Conservation (phyloP, 2,888 invertebrate species). For the Dione juno region DNA sequence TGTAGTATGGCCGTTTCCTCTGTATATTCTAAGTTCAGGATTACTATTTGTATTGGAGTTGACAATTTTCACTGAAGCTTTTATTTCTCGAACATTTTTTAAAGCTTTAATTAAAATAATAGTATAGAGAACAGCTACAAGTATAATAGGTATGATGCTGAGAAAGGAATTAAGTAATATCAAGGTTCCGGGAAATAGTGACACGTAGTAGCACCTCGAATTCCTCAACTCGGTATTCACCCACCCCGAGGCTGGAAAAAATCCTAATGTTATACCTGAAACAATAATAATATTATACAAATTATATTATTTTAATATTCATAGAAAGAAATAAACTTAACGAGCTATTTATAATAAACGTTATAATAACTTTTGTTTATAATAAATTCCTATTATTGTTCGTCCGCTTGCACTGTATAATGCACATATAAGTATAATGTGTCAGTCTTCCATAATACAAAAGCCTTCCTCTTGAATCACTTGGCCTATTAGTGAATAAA, state of each 20-base stretch:
- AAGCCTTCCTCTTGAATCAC: too few species aligned
- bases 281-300: slow-evolving; percentile 36
- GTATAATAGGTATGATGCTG: slow-evolving; percentile 78
- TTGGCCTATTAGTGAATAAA: too few species aligned
- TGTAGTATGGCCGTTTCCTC: slow-evolving; percentile 54
- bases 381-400: too few species aligned
- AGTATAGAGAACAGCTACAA: slow-evolving; percentile 80
- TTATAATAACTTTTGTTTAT: too few species aligned
- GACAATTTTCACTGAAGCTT: slow-evolving; percentile 57
- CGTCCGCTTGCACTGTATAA: too few species aligned
- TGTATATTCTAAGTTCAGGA: slow-evolving; percentile 65
- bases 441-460: too few species aligned
- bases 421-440: too few species aligned
- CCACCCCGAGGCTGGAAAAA: slow-evolving; percentile 85
- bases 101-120: slow-evolving; percentile 84
- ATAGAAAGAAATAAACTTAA: too few species aligned
- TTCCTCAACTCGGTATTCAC: slow-evolving; percentile 61
- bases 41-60: slow-evolving; percentile 47
- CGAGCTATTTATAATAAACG: too few species aligned
- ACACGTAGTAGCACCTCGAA: slow-evolving; percentile 82
- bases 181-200: slow-evolving; percentile 80
- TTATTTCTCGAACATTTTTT: slow-evolving; percentile 68
- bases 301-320: too few species aligned
- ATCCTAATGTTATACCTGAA: slow-evolving; percentile 83
- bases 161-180: slow-evolving; percentile 81